These are phyloP conservation scores for Pipra filicauda DNA, from an alignment of 2,113 vertebrate species.

Conservation along the genomic window DNA sequence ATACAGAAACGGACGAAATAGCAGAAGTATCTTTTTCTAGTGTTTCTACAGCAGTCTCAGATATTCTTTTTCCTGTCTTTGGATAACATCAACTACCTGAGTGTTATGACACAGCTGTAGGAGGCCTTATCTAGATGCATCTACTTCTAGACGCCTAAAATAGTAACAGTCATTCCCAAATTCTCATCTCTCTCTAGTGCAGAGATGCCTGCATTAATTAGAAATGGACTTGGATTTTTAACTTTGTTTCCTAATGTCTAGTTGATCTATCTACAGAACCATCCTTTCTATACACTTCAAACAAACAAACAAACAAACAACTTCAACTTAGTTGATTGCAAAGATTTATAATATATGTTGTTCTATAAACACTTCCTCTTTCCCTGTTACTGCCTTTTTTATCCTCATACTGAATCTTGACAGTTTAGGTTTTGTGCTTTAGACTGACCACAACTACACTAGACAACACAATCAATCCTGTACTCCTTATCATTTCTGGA, in stretches of 20 bases:
- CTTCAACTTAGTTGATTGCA: neutral
- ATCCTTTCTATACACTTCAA: neutral
- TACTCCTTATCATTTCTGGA: neutral
- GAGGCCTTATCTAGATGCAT: accelerated
- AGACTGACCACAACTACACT: neutral
- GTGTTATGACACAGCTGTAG: neutral
- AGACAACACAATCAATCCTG: neutral
- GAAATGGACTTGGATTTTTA: neutral
- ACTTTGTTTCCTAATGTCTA: neutral
- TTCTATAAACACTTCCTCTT: neutral
- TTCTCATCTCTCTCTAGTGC: neutral
- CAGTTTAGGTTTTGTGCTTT: neutral
- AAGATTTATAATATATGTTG: neutral
- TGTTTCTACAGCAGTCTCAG: neutral
- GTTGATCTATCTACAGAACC: neutral
- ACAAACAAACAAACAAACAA: neutral
- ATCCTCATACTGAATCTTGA: neutral
- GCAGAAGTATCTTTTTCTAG: neutral
- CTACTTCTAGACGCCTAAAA: neutral
- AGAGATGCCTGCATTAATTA: neutral
- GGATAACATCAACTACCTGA: neutral
- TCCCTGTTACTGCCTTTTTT: neutral
- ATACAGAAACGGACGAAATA: neutral
- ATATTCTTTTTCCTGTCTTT: neutral
- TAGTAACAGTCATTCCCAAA: neutral